phyloP scores from a whole-genome alignment of 2,113 vertebrate genomes.

The Bucco capensis region DNA sequence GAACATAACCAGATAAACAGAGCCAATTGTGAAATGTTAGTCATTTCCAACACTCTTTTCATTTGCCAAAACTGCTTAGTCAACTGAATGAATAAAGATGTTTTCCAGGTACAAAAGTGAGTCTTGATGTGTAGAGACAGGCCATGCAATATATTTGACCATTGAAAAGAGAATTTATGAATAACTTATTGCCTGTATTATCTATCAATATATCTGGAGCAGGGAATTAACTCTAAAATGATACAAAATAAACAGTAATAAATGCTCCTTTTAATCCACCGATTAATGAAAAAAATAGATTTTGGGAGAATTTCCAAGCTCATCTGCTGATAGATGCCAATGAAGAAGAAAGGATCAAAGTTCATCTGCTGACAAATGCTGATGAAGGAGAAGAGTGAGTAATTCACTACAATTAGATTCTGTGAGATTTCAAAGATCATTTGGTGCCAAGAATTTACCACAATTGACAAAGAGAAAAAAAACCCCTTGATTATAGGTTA shows the following conservation, averaged over 20 bases:
- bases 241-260: not conserved
- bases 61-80: not conserved
- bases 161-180: not conserved
- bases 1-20: not conserved
- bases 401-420: not conserved
- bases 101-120: not conserved
- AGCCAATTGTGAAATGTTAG: not conserved
- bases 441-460: not conserved
- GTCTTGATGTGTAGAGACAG: not conserved
- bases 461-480: not conserved
- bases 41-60: not conserved
- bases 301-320: not conserved
- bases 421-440: not conserved
- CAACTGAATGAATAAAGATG: not conserved
- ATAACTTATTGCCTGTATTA: not conserved
- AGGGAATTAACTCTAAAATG: not conserved
- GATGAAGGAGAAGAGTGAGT: not conserved
- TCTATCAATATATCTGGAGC: not conserved
- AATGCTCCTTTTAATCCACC: not conserved
- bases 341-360: not conserved
- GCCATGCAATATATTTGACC: not conserved
- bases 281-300: not conserved
- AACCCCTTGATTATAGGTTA: not conserved
- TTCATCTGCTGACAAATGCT: not conserved
- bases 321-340: not conserved